These are phyloP conservation scores for Amblyraja radiata DNA, from an alignment of 2,797 vertebrate genomes.

Conservation along the genomic window DNA sequence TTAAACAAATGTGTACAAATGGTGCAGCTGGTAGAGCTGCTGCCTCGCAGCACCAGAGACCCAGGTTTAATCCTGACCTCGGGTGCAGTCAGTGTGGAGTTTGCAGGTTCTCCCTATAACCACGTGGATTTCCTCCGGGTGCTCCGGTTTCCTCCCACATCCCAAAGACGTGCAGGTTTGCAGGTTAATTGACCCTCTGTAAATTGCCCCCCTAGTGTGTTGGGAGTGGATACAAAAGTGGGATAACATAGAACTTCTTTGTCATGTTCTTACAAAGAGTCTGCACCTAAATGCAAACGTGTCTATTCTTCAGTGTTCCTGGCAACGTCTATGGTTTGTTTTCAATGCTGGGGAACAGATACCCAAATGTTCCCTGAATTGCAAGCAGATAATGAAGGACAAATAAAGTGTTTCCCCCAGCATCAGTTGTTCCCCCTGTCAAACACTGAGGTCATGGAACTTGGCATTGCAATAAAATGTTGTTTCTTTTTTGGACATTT, in stretches of 20 bases:
- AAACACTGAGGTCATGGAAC: background rate
- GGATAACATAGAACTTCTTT: background rate
- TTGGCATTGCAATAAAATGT: background rate
- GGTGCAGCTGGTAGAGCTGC: too few relatives aligned
- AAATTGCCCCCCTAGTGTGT: too few relatives aligned
- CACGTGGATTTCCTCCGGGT: too few relatives aligned
- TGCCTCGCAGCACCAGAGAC: too few relatives aligned
- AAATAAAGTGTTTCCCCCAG: background rate
- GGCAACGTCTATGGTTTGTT: background rate
- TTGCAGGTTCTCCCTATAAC: too few relatives aligned
- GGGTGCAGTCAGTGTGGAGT: too few relatives aligned
- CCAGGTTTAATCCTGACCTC: too few relatives aligned
- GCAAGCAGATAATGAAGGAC: background rate
- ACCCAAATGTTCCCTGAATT: background rate
- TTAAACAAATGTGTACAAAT: background rate
- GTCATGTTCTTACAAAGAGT: background rate
- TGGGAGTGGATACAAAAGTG: too few relatives aligned
- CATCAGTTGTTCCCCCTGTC: background rate
- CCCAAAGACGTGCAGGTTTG: too few relatives aligned
- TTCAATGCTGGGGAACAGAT: background rate
- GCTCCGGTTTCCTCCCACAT: too few relatives aligned
- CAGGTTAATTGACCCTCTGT: too few relatives aligned
- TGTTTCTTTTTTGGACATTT: background rate
- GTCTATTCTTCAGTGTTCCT: background rate
- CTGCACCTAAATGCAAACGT: background rate